A percentile compares a stretch with the other conserved stretches of the same genome.
These are phyloP conservation scores for Agrilus cyanescens DNA, from an alignment of 2,888 invertebrate genomes.

Conservation along the genomic window DNA sequence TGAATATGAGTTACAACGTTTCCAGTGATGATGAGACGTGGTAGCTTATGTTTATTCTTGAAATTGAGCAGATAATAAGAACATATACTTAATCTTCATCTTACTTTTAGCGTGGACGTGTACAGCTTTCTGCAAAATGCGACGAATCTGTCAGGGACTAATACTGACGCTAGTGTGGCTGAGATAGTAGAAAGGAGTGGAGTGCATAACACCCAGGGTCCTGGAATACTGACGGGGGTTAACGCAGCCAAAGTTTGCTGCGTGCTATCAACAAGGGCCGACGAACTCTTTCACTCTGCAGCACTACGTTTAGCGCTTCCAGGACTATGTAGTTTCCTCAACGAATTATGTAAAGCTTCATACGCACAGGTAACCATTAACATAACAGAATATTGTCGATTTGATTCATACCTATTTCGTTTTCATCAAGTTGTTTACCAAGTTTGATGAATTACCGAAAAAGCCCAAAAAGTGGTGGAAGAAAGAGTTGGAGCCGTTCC, in stretches of 20 bases:
- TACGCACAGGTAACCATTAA: conserved; percentile 52
- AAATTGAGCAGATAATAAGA: not conserved
- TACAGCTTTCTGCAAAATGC: conserved; percentile 66
- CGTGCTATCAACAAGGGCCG: conserved; percentile 79
- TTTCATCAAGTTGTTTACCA: conserved; percentile 27
- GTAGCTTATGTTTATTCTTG: conserved; percentile 34
- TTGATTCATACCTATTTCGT: not conserved
- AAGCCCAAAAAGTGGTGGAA: conserved; percentile 39
- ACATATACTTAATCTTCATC: not conserved
- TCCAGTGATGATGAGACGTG: conserved; percentile 65
- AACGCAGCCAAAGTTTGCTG: conserved; percentile 84
- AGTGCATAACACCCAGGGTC: conserved; percentile 33
- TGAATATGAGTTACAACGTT: conserved; percentile 47
- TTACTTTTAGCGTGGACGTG: conserved; percentile 58
- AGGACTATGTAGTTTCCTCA: conserved; percentile 71
- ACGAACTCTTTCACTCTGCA: conserved; percentile 81
- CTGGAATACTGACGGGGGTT: conserved; percentile 55
- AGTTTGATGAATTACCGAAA: conserved; percentile 33
- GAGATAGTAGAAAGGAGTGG: conserved; percentile 55
- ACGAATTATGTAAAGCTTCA: conserved; percentile 74
- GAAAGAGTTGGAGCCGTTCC: conserved; percentile 29
- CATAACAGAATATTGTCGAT: not conserved
- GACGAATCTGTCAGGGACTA: conserved; percentile 38
- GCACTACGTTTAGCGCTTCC: conserved; percentile 77
- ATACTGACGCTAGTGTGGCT: conserved; percentile 58